Conservation (phyloP, 1,140 invertebrate genomes). For the Trissolcus basalis region DNA sequence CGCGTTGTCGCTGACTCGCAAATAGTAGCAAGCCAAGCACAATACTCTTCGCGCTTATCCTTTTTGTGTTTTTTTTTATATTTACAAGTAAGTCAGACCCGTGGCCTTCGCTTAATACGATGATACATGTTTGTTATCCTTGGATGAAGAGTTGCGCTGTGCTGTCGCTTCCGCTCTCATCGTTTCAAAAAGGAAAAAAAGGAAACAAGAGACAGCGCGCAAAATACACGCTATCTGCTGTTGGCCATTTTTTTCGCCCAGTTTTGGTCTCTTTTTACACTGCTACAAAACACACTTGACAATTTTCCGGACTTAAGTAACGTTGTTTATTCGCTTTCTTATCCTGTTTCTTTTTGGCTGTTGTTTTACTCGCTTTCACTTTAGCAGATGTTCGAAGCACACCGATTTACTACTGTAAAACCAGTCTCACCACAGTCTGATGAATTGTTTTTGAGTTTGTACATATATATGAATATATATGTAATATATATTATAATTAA, state of each 20-base stretch:
- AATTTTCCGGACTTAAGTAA: slow-evolving; percentile 68
- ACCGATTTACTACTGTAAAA: slow-evolving; percentile 18
- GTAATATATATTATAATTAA: neutral
- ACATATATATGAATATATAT: neutral
- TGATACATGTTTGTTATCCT: slow-evolving; percentile 61
- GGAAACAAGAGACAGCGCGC: neutral
- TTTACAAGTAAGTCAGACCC: slow-evolving; percentile 70
- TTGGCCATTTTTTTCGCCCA: slow-evolving; percentile 21
- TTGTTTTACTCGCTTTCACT: slow-evolving; percentile 24
- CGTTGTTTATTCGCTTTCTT: slow-evolving; percentile 21
- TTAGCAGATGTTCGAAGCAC: slow-evolving; percentile 19
- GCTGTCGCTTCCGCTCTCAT: slow-evolving; percentile 45
- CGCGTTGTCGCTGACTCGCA: slow-evolving; percentile 65
- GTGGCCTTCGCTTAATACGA: slow-evolving; percentile 65
- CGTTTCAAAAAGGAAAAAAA: slow-evolving; percentile 12
- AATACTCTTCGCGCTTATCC: slow-evolving; percentile 19
- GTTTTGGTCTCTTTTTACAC: slow-evolving; percentile 65
- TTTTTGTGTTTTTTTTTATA: slow-evolving; percentile 54
- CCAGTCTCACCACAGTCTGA: slow-evolving; percentile 24
- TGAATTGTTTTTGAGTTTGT: slow-evolving; percentile 3
- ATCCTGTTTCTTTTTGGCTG: slow-evolving; percentile 29
- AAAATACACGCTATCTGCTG: slow-evolving; percentile 3
- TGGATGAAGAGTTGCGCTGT: slow-evolving; percentile 53
- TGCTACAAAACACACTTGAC: slow-evolving; percentile 62
- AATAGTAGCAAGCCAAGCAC: slow-evolving; percentile 34